Percentiles rank a stretch among this genome's conserved stretches.
phyloP scores from a whole-genome alignment of 1,140 invertebrate species.

The Anastrepha obliqua region DNA sequence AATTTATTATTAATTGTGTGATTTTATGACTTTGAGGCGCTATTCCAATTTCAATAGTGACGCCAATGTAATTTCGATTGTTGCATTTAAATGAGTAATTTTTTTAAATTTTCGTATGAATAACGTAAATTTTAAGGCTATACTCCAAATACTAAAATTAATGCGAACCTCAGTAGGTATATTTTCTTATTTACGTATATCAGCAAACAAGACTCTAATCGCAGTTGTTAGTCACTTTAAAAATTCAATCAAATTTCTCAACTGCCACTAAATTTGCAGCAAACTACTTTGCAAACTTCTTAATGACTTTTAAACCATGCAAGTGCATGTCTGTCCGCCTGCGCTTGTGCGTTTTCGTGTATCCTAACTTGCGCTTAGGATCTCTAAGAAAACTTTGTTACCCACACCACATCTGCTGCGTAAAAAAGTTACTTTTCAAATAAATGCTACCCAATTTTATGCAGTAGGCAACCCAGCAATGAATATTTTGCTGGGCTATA shows the following conservation, averaged over 20 bases:
- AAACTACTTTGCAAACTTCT: conserved; percentile 57
- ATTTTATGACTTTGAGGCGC: not conserved
- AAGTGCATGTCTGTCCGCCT: conserved; percentile 10
- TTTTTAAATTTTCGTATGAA: too few species aligned
- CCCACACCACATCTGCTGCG: conserved; percentile 20
- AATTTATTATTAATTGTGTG: conserved; percentile 71
- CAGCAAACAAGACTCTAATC: too few species aligned
- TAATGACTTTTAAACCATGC: conserved; percentile 59
- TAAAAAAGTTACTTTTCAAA: conserved; percentile 10
- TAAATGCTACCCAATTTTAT: not conserved
- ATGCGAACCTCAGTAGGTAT: too few species aligned
- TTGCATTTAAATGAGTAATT: too few species aligned
- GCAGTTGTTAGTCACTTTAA: conserved; percentile 11
- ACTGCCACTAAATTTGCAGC: conserved; percentile 37
- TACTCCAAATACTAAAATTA: too few species aligned
- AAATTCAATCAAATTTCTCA: conserved; percentile 58
- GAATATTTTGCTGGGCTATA: too few species aligned
- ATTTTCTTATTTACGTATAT: too few species aligned
- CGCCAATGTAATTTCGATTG: not conserved
- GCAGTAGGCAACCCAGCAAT: not conserved
- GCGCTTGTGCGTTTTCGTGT: not conserved
- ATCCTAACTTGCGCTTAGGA: conserved; percentile 13
- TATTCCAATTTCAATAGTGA: not conserved
- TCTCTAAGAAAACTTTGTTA: not conserved
- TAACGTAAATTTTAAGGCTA: too few species aligned